Evolutionary conservation across 2,888 invertebrate species (phyloP).

Genomic region (Aproaerema taeniolella): DNA sequence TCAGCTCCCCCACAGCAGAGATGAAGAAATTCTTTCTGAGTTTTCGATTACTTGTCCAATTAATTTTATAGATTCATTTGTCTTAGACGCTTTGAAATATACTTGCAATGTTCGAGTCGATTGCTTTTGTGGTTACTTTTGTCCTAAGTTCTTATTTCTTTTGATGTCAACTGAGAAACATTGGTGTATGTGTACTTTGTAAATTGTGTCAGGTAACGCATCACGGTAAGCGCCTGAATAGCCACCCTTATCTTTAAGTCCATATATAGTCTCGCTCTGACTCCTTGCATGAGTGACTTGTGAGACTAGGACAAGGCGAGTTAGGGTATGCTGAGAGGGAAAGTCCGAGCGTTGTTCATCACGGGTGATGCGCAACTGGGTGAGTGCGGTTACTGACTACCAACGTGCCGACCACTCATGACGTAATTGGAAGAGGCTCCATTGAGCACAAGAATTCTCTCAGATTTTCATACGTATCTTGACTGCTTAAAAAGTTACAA

Average conservation of each 20-base stretch:
- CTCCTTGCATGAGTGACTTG: background rate
- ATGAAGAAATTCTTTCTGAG: slow-evolving; percentile 77
- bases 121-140: background rate
- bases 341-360: slow-evolving; percentile 69
- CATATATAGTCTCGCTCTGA: background rate
- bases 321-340: slow-evolving; percentile 71
- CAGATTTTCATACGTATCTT: slow-evolving; percentile 11
- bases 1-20: slow-evolving; percentile 68
- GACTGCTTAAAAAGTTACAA: background rate
- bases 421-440: slow-evolving; percentile 67
- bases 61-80: slow-evolving; percentile 77
- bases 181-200: too few relatives aligned
- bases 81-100: slow-evolving; percentile 64
- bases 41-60: slow-evolving; percentile 78
- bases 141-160: too few relatives aligned
- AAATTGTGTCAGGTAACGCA: background rate
- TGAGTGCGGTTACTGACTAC: slow-evolving; percentile 67
- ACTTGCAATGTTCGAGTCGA: slow-evolving; percentile 7
- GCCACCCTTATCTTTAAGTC: too few relatives aligned
- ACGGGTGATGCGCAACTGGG: slow-evolving; percentile 70
- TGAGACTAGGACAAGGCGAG: slow-evolving; percentile 39
- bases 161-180: too few relatives aligned
- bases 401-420: slow-evolving; percentile 71
- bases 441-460: slow-evolving; percentile 57
- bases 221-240: background rate